Base-by-base conservation (phyloP, 1,140 invertebrate species). In the Charaxes varanes region DNA sequence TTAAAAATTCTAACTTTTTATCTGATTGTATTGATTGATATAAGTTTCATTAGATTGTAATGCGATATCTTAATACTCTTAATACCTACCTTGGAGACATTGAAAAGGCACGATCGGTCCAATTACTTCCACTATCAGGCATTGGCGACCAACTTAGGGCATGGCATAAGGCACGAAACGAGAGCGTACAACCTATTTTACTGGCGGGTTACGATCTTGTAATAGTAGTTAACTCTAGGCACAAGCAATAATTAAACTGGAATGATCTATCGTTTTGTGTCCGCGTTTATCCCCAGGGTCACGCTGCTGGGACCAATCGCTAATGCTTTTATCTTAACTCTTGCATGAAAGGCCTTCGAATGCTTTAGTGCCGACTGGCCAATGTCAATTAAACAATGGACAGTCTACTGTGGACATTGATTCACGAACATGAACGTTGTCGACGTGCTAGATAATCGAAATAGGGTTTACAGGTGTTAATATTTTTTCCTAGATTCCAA, bases 111-210 rank as follows among this genome's bases (percentile, higher is more conserved):
- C 56, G 50, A 64, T 61, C 50, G 53, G 36, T 50, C 56, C 60
- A 65, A 54, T 63, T 58, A 63, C 52, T 63, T 63, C 53, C 50
- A 62, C 42, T 65, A 63, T 69, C 62, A 51, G 50, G 46, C 49
- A 48, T 58, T 56, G 57, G 48, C 53, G 58, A 42, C 43, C 44
- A 53, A 47, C 52, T 62, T 63, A 35, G 23, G 37, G 16, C 11
- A 4, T 19, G 36, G 45, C 46, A 12, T 38, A 50, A 55, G 37
- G 36, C 32, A 26, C 17, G 44, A 53, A 55, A 53, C 15, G 12
- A 40, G 18, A 41, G 41, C 28, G 21, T 30, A 41, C 16, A 4
- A 13, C 7, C 13, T n/a, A 40, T 36, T 43, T 37, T 24, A 44
- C 37, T 12, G 23, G 7, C 24, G 16, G 13, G 45, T 34, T 22